Evolutionary conservation across 1,140 invertebrate genomes (phyloP).

Genomic region (Drosophila lacteicornis): DNA sequence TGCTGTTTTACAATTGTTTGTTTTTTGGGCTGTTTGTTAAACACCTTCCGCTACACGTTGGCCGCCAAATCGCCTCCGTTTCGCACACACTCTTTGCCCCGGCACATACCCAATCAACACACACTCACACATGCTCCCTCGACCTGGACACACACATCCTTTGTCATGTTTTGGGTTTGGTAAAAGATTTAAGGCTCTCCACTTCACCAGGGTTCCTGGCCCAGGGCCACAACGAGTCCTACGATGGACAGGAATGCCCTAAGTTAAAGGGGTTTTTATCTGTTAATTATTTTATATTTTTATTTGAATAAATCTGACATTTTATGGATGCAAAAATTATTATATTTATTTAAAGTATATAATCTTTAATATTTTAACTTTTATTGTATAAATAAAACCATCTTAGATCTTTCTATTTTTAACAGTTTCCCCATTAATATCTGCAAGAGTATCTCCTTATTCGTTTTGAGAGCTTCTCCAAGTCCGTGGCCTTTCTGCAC

Average conservation of each 20-base stretch:
- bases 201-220: constrained; percentile 26
- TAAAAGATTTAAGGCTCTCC: constrained; percentile 71
- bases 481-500: constrained; percentile 13
- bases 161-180: constrained; percentile 77
- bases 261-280: background rate
- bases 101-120: background rate
- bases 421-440: background rate
- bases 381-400: rapidly evolving
- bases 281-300: background rate
- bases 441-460: constrained; percentile 1
- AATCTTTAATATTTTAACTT: too few relatives aligned
- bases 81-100: constrained; percentile 11
- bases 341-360: too few relatives aligned
- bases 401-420: background rate
- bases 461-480: constrained; percentile 24
- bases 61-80: constrained; percentile 65
- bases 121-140: background rate
- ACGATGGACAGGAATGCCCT: background rate
- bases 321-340: too few relatives aligned
- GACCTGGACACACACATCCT: constrained; percentile 65
- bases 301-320: background rate
- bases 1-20: constrained; percentile 81
- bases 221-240: constrained; percentile 24
- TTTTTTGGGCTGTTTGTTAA: constrained; percentile 82
- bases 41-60: constrained; percentile 82